Base-by-base conservation (phyloP, 2,888 invertebrate genomes). In the Hedychridium roseum region DNA sequence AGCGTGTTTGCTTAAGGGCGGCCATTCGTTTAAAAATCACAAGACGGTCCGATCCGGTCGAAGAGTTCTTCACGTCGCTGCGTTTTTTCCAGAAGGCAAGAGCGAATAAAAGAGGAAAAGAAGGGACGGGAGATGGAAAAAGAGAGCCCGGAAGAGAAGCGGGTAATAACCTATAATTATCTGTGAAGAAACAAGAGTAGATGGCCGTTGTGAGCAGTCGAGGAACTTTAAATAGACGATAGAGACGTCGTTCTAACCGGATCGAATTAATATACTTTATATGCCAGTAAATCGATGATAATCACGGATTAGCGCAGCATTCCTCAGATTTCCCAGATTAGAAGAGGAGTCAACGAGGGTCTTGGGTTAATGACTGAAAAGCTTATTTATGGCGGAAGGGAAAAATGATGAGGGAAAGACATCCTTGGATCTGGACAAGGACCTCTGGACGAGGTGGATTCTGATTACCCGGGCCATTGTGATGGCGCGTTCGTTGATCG, bases 111-210 rank as follows among this genome's bases (percentile, higher is more conserved):
- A n/a, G n/a, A n/a, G n/a, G n/a, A n/a, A n/a, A n/a, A n/a, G n/a
- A n/a, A n/a, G n/a, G n/a, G n/a, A n/a, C n/a, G n/a, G n/a, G n/a
- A n/a, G n/a, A n/a, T n/a, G n/a, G n/a, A n/a, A n/a, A n/a, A n/a
- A n/a, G 14, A 28, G 28, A 2, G 28, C 15, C 9, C 15, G 1
- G 44, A 49, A 48, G 43, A 43, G 43, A 45, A 27, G 26, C 44
- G 32, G 52, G 58, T 61, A 64, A 64, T 61, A 47, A 50, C 58
- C 63, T 64, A 64, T 64, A 63, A 63, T 63, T 63, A 63, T 64
- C 50, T 15, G 12, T 21, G 44, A 28, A 39, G n/a, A 34, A 39
- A 41, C 36, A 30, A 41, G 27, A 40, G 26, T 30, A 15, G 31
- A 26, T 21, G 18, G n/a, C 15, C 27, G 31, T 43, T 28, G 32